A percentile compares a stretch with the other conserved stretches of the same genome.
Evolutionary conservation across 2,113 vertebrate genomes (phyloP).

Genomic region (Oncorhynchus keta): DNA sequence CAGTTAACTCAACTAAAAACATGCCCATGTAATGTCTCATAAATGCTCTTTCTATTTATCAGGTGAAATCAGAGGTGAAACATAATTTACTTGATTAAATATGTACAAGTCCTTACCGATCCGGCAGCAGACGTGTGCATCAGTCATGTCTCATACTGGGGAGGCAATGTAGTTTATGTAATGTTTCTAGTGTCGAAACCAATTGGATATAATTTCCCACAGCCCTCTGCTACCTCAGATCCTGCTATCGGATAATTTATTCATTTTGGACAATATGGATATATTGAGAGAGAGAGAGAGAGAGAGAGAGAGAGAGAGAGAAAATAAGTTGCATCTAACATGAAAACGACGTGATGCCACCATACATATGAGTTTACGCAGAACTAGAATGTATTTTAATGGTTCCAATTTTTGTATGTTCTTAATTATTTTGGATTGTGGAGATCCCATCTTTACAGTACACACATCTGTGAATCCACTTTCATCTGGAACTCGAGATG

Average conservation of each 20-base stretch:
- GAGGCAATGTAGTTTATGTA: slow-evolving; percentile 15
- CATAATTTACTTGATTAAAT: slow-evolving; percentile 63
- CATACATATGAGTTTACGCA: background rate
- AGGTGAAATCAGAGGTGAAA: slow-evolving; percentile 50
- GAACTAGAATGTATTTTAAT: no score
- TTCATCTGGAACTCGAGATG: slow-evolving; percentile 14
- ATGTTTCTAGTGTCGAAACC: background rate
- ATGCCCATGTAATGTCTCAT: slow-evolving; percentile 46
- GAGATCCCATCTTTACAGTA: background rate
- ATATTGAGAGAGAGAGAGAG: background rate
- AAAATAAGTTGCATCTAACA: background rate
- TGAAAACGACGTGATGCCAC: background rate
- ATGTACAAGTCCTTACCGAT: slow-evolving; percentile 50
- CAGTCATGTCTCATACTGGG: slow-evolving; percentile 19
- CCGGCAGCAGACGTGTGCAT: slow-evolving; percentile 15
- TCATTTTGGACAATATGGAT: background rate
- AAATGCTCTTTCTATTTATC: slow-evolving; percentile 24
- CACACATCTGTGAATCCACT: background rate
- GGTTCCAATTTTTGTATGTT: no score
- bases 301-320: background rate
- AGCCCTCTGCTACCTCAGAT: slow-evolving; percentile 4
- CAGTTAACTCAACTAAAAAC: slow-evolving; percentile 51
- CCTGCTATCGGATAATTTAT: background rate
- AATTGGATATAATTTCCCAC: background rate
- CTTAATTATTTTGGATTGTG: background rate